Evolutionary conservation across 2,888 invertebrate species (phyloP), one percentile per base, ranked within the genome.

Genomic region (Coenonympha arcania): DNA sequence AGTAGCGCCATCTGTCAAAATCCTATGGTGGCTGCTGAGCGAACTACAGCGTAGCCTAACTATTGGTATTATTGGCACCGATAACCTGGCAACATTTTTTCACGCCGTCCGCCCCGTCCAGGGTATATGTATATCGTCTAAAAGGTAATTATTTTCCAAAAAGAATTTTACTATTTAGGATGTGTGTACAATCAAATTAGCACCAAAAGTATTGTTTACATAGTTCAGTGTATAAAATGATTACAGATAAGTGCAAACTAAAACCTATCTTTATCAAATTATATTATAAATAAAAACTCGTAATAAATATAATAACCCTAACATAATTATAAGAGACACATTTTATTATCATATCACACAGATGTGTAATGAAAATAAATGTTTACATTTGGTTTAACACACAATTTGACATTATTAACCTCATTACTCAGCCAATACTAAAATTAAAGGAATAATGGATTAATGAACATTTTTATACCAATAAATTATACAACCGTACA

Each of bases 191-290:
- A n/a, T n/a, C n/a, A n/a, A n/a, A n/a, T n/a, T n/a, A n/a, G n/a
- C n/a, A n/a, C n/a, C n/a, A n/a, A n/a, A n/a, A n/a, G n/a, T n/a
- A n/a, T n/a, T n/a, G n/a, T n/a, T n/a, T n/a, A n/a, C n/a, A n/a
- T n/a, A n/a, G n/a, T n/a, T n/a, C n/a, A n/a, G n/a, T n/a, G n/a
- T n/a, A n/a, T n/a, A n/a, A n/a, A n/a, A n/a, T n/a, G n/a, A n/a
- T n/a, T n/a, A n/a, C n/a, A n/a, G n/a, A n/a, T n/a, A n/a, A n/a
- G 24, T 39, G 39, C 39, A 39, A 37, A 24, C 9, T 39, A 39
- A n/a, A 39, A 24, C 24, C 11, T 20, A 20, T 11, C 20, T 11
- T 34, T 34, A n/a, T 36, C 22, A 39, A 24, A 20, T 13, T 39
- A 16, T 19, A 9, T 19, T 37, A 22, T 13, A 24, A 39, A 15